Conservation (phyloP, 1,140 invertebrate species). For the Babylonia areolata region DNA sequence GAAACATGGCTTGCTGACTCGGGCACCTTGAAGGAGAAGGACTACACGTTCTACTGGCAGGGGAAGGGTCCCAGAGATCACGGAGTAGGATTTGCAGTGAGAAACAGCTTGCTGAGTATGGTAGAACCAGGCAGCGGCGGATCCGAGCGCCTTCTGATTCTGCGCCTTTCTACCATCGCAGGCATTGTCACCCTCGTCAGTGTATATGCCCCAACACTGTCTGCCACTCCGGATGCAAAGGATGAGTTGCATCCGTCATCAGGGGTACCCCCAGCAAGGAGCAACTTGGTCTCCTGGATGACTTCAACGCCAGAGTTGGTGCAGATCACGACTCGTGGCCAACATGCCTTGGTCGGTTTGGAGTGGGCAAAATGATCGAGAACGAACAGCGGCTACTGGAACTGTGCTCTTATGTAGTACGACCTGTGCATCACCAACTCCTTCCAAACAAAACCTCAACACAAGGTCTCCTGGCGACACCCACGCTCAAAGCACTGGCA, state of each 20-base stretch:
- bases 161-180: constrained; percentile 34
- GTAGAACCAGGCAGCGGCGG: constrained; percentile 23
- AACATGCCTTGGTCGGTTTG: constrained; percentile 36
- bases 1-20: constrained; percentile 40
- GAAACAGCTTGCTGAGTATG: constrained; percentile 18
- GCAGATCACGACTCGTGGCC: constrained; percentile 40
- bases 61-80: constrained; percentile 27
- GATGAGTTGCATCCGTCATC: constrained; percentile 39
- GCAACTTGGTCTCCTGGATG: constrained; percentile 38
- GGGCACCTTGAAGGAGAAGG: constrained; percentile 37
- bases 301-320: constrained; percentile 52
- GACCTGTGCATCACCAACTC: constrained; percentile 44
- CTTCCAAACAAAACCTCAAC: constrained; percentile 49
- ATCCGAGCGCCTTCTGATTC: constrained; percentile 41
- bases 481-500: constrained; percentile 50
- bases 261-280: constrained; percentile 7
- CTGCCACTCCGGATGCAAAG: constrained; percentile 32
- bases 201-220: constrained; percentile 43
- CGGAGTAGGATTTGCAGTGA: constrained; percentile 32
- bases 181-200: constrained; percentile 40
- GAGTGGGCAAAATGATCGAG: constrained; percentile 47
- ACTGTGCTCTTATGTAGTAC: constrained; percentile 42
- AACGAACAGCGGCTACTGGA: constrained; percentile 51
- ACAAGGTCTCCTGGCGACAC: constrained; percentile 54
- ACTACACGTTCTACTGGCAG: constrained; percentile 53